These are phyloP conservation scores for Gadus macrocephalus DNA, from an alignment of 2,113 vertebrate species.

Conservation along the genomic window DNA sequence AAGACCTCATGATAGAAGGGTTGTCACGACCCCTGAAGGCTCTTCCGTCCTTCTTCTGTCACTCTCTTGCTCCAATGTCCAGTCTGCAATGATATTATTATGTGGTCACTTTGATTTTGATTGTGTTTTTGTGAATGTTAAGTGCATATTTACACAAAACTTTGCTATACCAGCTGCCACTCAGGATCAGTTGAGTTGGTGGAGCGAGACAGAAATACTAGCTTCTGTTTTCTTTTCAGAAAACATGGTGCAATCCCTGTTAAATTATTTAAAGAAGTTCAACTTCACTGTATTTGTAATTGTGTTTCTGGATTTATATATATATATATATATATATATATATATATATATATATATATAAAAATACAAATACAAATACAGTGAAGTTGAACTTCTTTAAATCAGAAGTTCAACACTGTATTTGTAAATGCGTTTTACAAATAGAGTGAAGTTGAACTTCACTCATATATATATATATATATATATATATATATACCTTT, in stretches of 20 bases:
- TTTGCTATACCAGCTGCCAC: slow-evolving; percentile 33
- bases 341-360: neutral
- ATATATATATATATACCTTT: neutral
- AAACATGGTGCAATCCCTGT: too few relatives aligned
- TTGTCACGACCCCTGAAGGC: slow-evolving; percentile 37
- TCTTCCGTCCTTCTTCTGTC: slow-evolving; percentile 28
- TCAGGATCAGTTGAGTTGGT: slow-evolving; percentile 29
- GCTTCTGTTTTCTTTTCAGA: too few relatives aligned
- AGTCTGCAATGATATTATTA: slow-evolving; percentile 19
- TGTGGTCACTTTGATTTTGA: slow-evolving; percentile 30
- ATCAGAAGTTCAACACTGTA: too few relatives aligned
- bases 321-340: neutral
- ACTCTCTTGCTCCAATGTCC: slow-evolving; percentile 19
- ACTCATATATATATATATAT: slow-evolving; percentile 10
- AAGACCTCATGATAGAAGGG: slow-evolving; percentile 28
- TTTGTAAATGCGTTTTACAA: neutral
- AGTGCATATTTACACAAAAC: slow-evolving; percentile 16
- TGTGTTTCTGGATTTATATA: neutral
- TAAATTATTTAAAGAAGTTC: too few relatives aligned
- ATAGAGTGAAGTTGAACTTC: too few relatives aligned
- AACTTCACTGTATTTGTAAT: neutral
- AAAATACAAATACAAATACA: neutral
- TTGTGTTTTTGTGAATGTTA: slow-evolving; percentile 29
- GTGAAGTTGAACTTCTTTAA: too few relatives aligned
- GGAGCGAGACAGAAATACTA: neutral